A percentile compares a stretch with the other conserved stretches of the same genome.
Evolutionary conservation across 2,113 vertebrate species (phyloP).

Genomic region (Marmota monax): DNA sequence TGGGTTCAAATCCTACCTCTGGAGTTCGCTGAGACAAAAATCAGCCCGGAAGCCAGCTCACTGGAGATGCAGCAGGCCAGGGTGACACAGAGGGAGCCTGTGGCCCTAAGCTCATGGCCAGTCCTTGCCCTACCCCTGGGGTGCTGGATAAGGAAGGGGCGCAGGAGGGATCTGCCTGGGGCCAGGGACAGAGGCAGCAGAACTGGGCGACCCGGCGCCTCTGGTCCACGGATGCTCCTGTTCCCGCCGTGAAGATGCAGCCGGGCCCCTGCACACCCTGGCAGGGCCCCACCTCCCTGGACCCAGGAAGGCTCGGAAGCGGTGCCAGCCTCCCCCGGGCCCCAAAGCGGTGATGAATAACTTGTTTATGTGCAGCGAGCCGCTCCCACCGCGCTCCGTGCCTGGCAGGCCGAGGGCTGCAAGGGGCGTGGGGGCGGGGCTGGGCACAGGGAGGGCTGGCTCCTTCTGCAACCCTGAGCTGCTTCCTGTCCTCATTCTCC

Average conservation of each 20-base stretch:
- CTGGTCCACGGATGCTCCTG: background rate
- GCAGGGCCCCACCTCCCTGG: background rate
- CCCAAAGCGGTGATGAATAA: conserved; percentile 56
- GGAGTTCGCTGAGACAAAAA: background rate
- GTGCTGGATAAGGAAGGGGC: background rate
- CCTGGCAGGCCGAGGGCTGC: conserved; percentile 68
- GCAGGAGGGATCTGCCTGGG: too few species aligned
- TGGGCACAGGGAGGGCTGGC: background rate
- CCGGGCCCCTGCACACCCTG: fast-evolving
- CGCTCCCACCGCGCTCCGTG: conserved; percentile 29
- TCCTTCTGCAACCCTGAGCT: background rate
- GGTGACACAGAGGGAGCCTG: background rate
- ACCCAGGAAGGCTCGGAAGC: background rate
- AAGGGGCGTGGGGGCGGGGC: background rate
- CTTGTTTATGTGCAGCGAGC: conserved; percentile 67
- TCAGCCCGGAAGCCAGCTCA: background rate
- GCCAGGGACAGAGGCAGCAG: too few species aligned
- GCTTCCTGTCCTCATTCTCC: background rate
- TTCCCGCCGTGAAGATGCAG: background rate
- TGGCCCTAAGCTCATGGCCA: too few species aligned
- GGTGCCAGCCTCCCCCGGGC: background rate
- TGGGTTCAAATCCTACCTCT: background rate
- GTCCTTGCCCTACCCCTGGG: too few species aligned
- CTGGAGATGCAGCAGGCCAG: background rate
- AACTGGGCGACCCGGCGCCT: fast-evolving